phyloP scores from a whole-genome alignment of 2,888 invertebrate genomes.

The Erpobdella octoculata region DNA sequence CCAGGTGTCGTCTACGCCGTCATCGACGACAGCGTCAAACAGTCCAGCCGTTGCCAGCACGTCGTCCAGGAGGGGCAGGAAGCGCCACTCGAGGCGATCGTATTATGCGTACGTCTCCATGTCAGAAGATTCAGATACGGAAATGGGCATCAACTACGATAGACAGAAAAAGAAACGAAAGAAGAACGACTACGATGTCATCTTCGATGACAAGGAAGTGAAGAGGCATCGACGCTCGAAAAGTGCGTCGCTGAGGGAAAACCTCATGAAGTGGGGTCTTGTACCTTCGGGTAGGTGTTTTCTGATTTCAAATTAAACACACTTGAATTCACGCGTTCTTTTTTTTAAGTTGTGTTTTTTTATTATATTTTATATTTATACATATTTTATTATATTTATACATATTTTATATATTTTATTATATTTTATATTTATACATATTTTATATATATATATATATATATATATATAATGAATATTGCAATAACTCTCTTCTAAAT shows the following conservation, averaged over 20 bases:
- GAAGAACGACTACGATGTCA: background rate
- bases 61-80: background rate
- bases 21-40: background rate
- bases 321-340: no score
- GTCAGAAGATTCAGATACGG: background rate
- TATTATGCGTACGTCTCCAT: constrained; percentile 24
- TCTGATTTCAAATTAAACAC: no score
- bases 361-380: no score
- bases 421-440: no score
- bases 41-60: background rate
- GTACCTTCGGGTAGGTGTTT: constrained; percentile 25
- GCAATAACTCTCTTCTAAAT: no score
- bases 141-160: background rate
- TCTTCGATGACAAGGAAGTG: background rate
- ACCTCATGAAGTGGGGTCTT: constrained; percentile 33
- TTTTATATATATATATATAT: no score
- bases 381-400: no score
- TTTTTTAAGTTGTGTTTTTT: no score
- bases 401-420: no score
- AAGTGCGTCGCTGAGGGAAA: no score
- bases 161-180: constrained; percentile 3
- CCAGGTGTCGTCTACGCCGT: constrained; percentile 1
- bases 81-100: background rate
- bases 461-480: no score
- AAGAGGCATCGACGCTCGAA: constrained; percentile 25